Evolutionary conservation across 2,113 vertebrate genomes (phyloP), one percentile per base, ranked within the genome.

Genomic region (Chamaetylas fuelleborni): DNA sequence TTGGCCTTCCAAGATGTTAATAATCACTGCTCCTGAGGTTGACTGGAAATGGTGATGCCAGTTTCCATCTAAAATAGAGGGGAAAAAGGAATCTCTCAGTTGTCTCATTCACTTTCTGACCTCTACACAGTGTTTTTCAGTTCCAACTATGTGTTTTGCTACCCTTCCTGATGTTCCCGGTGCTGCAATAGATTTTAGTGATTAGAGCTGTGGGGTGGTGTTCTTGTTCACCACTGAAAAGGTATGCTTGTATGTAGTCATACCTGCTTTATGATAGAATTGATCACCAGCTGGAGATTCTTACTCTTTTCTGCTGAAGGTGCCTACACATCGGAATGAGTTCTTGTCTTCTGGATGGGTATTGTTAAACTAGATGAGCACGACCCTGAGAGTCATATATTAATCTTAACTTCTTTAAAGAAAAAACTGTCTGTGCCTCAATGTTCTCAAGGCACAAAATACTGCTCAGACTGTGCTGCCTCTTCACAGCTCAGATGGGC

Each of bases 61-160:
- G 24, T 12, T 87, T 60, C 48, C 0, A 2, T 0, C 1, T 1
- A 2, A 81, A 64, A 74, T 6, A 76, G 14, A 64, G 42, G 16
- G 10, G n/a, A 1, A 24, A 81, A 82, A 60, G 4, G 6, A 15
- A 42, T 51, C 4, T 71, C 18, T 77, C 38, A 7, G 10, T 67
- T 25, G 4, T 45, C 8, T 87, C 22, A 16, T 65, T 61, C 25
- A 34, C 38, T 80, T 83, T 43, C 38, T 93, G 48, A 78, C 15
- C 18, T 53, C 42, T 70, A 19, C 8, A 29, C 13, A 73, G 16
- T 16, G 8, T 23, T 86, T 94, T 90, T 51, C 43, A 25, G 5
- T 81, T 65, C 2, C 0, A 71, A 20, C 12, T 51, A 9, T 11
- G 2, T 45, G 9, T 47, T 93, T 81, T 64, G 5, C 14, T 53